Base-by-base conservation (phyloP, 1,140 invertebrate species). In the Homalodisca vitripennis region DNA sequence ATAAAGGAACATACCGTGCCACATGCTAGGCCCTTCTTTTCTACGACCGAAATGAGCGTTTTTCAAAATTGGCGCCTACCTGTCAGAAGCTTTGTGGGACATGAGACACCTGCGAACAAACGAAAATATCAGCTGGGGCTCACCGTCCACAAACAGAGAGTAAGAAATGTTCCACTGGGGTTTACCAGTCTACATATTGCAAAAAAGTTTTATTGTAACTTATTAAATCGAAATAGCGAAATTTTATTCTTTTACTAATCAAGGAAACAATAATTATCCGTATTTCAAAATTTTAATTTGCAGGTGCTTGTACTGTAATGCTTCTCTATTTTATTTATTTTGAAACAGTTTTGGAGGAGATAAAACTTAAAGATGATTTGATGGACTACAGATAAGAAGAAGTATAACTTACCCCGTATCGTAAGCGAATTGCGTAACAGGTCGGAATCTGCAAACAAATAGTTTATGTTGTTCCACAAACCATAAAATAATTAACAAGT, bases 61-160 rank as follows among this genome's bases (percentile, higher is more conserved):
- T 71, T 68, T 67, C n/a, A 68, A 69, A 69, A 66, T 32, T 62
- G 60, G 32, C 66, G 67, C 74, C 70, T 75, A 77, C 75, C 75
- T 75, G 67, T 77, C 75, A 46, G 74, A 72, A 34, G 74, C 67
- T 71, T 75, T 77, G 72, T 77, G 74, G 66, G 75, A 74, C 74
- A 75, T 77, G 72, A 77, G 73, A 70, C 75, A 77, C 75, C 75
- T 77, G 75, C 67, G 70, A 76, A 76, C 73, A 75, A 75, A 75
- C 69, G 66, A 73, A 67, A 71, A 71, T 63, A 71, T 34, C 47
- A 67, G n/a, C n/a, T n/a, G n/a, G n/a, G n/a, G n/a, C n/a, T n/a
- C n/a, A n/a, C n/a, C n/a, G n/a, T n/a, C n/a, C n/a, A n/a, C n/a
- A n/a, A n/a, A n/a, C n/a, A n/a, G n/a, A n/a, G n/a, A n/a, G n/a